Percentiles rank a stretch among this genome's conserved stretches.
phyloP scores from a whole-genome alignment of 1,140 invertebrate genomes.

The Mylabris phalerata region DNA sequence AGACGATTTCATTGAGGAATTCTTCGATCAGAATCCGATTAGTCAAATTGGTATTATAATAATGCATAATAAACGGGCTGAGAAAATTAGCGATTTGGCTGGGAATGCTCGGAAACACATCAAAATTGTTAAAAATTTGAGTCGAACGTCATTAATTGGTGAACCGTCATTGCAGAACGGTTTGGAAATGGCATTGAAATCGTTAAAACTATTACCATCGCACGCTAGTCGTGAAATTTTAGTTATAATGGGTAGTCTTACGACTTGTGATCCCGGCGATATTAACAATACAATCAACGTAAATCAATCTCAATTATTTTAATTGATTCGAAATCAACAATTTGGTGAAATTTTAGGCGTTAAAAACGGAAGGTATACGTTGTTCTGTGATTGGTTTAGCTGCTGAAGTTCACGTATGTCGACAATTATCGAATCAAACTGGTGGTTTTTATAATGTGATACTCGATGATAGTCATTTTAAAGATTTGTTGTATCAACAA shows the following conservation, averaged over 20 bases:
- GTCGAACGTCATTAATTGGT: slow-evolving; percentile 58
- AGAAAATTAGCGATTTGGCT: slow-evolving; percentile 83
- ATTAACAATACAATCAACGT: slow-evolving; percentile 83
- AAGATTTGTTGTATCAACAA: slow-evolving; percentile 69
- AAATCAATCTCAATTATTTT: slow-evolving; percentile 14
- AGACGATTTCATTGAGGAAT: slow-evolving; percentile 92
- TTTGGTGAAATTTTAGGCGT: slow-evolving; percentile 42
- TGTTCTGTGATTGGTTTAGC: slow-evolving; percentile 92
- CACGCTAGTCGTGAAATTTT: slow-evolving; percentile 91
- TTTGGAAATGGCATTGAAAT: slow-evolving; percentile 77
- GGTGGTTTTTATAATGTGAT: slow-evolving; percentile 80
- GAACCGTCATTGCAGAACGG: slow-evolving; percentile 95
- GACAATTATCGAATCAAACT: slow-evolving; percentile 75
- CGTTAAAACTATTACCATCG: slow-evolving; percentile 81
- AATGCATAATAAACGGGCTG: slow-evolving; percentile 89
- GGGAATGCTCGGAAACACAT: slow-evolving; percentile 79
- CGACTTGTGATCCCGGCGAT: slow-evolving; percentile 93
- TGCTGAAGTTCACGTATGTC: slow-evolving; percentile 91
- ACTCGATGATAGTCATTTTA: slow-evolving; percentile 86
- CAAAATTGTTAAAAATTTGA: slow-evolving; percentile 57
- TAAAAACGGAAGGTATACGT: slow-evolving; percentile 69
- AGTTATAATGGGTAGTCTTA: slow-evolving; percentile 88
- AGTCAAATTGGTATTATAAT: slow-evolving; percentile 91
- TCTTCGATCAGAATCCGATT: slow-evolving; percentile 97
- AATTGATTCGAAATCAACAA: not conserved